Evolutionary conservation across 2,888 invertebrate species (phyloP).

Genomic region (Galeopsomyia nigrocyanea): DNA sequence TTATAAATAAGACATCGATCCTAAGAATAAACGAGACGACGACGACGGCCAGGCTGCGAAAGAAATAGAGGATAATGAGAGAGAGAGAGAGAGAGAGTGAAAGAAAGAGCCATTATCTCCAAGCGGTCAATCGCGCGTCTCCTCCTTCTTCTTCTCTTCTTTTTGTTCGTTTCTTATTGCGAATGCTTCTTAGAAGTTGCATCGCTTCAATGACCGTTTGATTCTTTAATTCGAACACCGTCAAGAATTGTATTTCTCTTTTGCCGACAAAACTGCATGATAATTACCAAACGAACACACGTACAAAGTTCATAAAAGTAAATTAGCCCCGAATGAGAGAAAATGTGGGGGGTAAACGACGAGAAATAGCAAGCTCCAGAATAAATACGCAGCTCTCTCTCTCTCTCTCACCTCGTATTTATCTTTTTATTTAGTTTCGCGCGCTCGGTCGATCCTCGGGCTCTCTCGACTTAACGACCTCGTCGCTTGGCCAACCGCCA

Average conservation of each 20-base stretch:
- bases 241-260: too few species aligned
- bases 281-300: background rate
- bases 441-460: constrained; percentile 35
- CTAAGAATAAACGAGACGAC: constrained; percentile 41
- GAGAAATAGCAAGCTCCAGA: too few species aligned
- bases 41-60: background rate
- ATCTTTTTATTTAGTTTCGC: constrained; percentile 11
- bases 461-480: constrained; percentile 57
- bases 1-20: constrained; percentile 51
- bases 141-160: background rate
- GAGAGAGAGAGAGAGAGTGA: background rate
- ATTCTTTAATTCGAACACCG: too few species aligned
- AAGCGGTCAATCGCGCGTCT: constrained; percentile 8
- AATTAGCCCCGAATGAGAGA: background rate
- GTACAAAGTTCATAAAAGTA: background rate
- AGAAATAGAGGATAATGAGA: background rate
- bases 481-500: constrained; percentile 54
- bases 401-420: constrained; percentile 3
- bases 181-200: constrained; percentile 21
- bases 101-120: background rate
- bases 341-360: background rate
- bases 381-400: constrained; percentile 1
- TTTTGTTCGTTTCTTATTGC: background rate
- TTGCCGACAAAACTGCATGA: constrained; percentile 4
- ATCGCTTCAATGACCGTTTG: background rate